Percentiles rank a stretch among this genome's conserved stretches.
Conservation (phyloP, 2,888 invertebrate genomes). For the Lasioglossum morio region DNA sequence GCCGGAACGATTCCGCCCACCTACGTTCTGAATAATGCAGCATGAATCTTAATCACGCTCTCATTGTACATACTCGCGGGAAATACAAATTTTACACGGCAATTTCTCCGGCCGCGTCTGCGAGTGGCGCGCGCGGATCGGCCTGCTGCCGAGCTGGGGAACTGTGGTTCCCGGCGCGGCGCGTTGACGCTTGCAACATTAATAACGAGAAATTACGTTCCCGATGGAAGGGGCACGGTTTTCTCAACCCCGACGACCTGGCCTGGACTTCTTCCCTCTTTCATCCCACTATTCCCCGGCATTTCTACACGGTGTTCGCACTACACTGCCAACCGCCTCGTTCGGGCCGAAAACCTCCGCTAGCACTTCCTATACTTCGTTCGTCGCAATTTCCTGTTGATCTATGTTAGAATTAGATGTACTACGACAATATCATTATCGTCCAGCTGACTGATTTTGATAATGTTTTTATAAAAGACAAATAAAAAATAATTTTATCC, state of each 20-base stretch:
- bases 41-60: slow-evolving; percentile 47
- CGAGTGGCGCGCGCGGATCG: not conserved
- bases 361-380: no score
- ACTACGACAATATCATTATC: no score
- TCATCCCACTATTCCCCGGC: slow-evolving; percentile 25
- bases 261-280: slow-evolving; percentile 26
- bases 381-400: no score
- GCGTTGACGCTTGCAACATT: slow-evolving; percentile 67
- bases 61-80: slow-evolving; percentile 31
- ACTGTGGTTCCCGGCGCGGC: slow-evolving; percentile 32
- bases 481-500: no score
- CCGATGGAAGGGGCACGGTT: slow-evolving; percentile 22
- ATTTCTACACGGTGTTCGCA: not conserved
- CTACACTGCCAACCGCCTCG: not conserved
- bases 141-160: slow-evolving; percentile 8
- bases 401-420: no score
- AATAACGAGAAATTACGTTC: slow-evolving; percentile 69
- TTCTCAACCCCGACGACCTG: not conserved
- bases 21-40: slow-evolving; percentile 32
- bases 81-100: slow-evolving; percentile 51
- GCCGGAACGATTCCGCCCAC: slow-evolving; percentile 13
- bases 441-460: no score
- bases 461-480: no score
- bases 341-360: not conserved
- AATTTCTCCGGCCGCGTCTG: slow-evolving; percentile 29